Conservation (phyloP, 2,888 invertebrate species). For the Danaus chrysippus region DNA sequence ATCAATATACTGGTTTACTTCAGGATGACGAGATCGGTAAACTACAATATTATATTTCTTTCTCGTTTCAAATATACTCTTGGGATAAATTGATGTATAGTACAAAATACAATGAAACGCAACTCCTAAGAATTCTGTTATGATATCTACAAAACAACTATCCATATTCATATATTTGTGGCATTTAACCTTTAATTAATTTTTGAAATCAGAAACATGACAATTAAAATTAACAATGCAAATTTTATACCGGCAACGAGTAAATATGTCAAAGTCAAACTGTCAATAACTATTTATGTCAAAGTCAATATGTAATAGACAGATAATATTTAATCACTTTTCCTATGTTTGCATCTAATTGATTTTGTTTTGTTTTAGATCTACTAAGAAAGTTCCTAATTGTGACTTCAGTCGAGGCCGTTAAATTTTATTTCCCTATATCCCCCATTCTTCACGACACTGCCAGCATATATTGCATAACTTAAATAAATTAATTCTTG, state of each 20-base stretch:
- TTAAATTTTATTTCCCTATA: too few species aligned
- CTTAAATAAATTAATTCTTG: too few species aligned
- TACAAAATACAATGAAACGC: constrained; percentile 82
- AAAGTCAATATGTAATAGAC: too few species aligned
- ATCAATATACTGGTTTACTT: constrained; percentile 81
- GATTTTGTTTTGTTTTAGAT: too few species aligned
- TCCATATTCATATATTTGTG: constrained; percentile 46
- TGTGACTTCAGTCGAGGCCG: too few species aligned
- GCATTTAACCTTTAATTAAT: neutral
- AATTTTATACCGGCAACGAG: neutral
- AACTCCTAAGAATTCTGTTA: constrained; percentile 83
- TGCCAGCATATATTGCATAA: too few species aligned
- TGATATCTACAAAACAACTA: constrained; percentile 74
- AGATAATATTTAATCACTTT: too few species aligned
- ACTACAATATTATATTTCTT: constrained; percentile 82
- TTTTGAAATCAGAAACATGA: neutral
- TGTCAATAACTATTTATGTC: too few species aligned
- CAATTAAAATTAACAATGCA: neutral
- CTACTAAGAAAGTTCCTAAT: too few species aligned
- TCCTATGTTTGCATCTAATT: too few species aligned
- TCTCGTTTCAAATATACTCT: constrained; percentile 79
- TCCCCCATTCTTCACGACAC: too few species aligned
- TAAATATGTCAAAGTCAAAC: neutral
- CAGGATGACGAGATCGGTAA: constrained; percentile 81
- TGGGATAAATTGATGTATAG: constrained; percentile 81